phyloP scores from a whole-genome alignment of 35 echinoderm and acorn worm genomes.

The Apostichopus californicus region DNA sequence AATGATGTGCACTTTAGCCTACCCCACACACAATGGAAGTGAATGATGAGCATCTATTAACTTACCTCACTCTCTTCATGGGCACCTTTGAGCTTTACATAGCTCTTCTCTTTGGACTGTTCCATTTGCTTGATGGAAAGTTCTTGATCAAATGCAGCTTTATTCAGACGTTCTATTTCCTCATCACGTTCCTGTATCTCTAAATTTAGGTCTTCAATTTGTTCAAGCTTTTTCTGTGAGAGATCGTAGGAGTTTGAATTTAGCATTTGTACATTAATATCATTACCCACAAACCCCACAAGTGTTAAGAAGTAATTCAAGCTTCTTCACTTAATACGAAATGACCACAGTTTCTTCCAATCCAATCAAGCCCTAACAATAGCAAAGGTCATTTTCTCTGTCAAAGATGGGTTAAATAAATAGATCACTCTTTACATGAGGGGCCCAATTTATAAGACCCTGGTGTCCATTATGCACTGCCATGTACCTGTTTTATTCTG shows the following conservation, averaged over 20 bases:
- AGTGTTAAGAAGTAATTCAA: neutral
- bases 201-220: constrained; percentile 77
- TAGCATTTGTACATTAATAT: neutral
- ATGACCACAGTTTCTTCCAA: no score
- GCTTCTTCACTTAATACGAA: neutral
- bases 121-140: constrained; percentile 87
- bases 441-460: no score
- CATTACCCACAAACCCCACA: no score
- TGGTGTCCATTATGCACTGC: no score
- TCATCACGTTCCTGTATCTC: constrained; percentile 71
- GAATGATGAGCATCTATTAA: neutral
- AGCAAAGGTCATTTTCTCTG: no score
- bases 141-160: constrained; percentile 73
- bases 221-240: constrained; percentile 79
- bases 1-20: no score
- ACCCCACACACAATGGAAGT: no score
- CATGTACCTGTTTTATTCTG: no score
- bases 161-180: constrained; percentile 76
- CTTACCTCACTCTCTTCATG: constrained; percentile 85
- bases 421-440: no score
- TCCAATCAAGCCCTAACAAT: no score
- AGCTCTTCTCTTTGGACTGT: constrained; percentile 73
- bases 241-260: neutral
- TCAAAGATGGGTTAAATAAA: no score
- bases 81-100: constrained; percentile 73